phyloP scores from a whole-genome alignment of 1,140 invertebrate genomes.

The Schmidtea mediterranea region DNA sequence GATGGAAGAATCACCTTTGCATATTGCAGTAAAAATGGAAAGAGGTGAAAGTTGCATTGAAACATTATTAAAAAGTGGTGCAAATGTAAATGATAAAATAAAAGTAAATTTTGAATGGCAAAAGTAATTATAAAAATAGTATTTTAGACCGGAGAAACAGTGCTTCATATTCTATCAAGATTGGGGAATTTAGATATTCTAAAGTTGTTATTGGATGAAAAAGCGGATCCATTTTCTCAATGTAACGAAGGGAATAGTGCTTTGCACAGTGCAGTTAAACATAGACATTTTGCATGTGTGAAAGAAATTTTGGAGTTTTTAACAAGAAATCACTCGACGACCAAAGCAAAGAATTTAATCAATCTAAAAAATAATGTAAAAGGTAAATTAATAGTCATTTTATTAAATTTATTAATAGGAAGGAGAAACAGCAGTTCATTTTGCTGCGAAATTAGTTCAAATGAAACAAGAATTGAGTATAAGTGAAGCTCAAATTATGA shows the following conservation, averaged over 20 bases:
- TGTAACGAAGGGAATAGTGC: conserved; percentile 4
- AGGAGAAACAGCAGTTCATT: conserved; percentile 73
- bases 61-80: conserved; percentile 85
- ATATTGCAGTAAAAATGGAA: conserved; percentile 65
- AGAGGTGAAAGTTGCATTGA: conserved; percentile 80
- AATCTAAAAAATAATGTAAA: no score
- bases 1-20: conserved; percentile 55
- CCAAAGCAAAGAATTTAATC: no score
- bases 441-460: conserved; percentile 31
- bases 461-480: no score
- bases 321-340: no score
- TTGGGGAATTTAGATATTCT: conserved; percentile 26
- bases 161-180: conserved; percentile 59
- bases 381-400: no score
- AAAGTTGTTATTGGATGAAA: conserved; percentile 15
- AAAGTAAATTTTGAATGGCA: not conserved
- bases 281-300: no score
- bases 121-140: no score
- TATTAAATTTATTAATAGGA: no score
- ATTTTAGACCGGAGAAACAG: conserved; percentile 64
- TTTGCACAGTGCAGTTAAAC: no score
- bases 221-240: conserved; percentile 10
- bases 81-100: conserved; percentile 48
- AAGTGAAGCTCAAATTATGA: no score
- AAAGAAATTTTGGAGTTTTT: no score